Percentiles rank a stretch among this genome's conserved stretches.
These are phyloP conservation scores for Anomalospiza imberbis DNA, from an alignment of 2,797 vertebrate genomes.

Conservation along the genomic window DNA sequence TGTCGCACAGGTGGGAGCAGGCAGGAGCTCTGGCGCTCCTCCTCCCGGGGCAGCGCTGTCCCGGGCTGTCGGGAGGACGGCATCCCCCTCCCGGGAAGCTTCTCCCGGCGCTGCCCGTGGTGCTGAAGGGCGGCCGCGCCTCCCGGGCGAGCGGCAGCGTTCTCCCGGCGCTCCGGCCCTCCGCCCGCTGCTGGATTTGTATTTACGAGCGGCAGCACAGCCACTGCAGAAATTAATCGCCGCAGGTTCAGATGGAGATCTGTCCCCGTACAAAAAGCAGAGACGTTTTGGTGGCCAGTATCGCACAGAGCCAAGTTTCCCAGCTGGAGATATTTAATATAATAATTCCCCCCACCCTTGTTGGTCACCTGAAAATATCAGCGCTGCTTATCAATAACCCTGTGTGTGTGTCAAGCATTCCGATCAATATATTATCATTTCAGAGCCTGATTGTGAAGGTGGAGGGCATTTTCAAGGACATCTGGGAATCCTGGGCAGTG, in stretches of 20 bases:
- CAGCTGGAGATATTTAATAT: neutral
- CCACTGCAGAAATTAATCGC: fast-evolving
- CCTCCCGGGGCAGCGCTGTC: too few species aligned
- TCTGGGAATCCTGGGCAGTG: neutral
- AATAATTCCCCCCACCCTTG: fast-evolving
- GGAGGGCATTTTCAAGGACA: conserved; percentile 29
- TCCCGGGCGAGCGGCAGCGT: too few species aligned
- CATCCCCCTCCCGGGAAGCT: neutral
- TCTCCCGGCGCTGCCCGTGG: conserved; percentile 21
- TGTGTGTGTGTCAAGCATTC: neutral
- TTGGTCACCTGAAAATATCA: conserved; percentile 4
- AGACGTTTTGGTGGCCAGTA: fast-evolving
- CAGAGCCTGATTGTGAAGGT: conserved; percentile 1
- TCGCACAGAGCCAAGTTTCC: fast-evolving
- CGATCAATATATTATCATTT: conserved; percentile 18
- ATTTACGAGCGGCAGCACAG: fast-evolving
- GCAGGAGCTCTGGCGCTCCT: neutral
- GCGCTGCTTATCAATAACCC: neutral
- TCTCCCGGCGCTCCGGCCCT: fast-evolving
- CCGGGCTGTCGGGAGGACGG: fast-evolving
- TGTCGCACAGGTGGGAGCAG: too few species aligned
- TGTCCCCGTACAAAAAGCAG: neutral
- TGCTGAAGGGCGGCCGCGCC: neutral
- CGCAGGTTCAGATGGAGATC: fast-evolving
- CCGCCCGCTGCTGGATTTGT: fast-evolving